Conservation (phyloP, 2,113 vertebrate species). For the Cariama cristata region DNA sequence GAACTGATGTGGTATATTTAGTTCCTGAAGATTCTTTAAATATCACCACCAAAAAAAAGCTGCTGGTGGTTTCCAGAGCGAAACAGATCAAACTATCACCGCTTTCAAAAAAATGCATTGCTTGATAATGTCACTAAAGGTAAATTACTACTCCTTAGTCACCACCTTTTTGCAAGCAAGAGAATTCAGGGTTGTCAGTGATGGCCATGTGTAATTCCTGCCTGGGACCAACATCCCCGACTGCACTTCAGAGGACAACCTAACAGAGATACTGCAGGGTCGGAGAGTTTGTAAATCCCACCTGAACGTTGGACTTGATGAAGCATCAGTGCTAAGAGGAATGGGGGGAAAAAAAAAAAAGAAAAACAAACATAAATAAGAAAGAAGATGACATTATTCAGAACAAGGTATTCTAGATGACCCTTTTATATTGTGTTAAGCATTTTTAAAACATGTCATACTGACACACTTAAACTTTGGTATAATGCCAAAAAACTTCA, state of each 20-base stretch:
- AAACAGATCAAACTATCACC: neutral
- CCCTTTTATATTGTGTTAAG: neutral
- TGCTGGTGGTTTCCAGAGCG: neutral
- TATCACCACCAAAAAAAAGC: neutral
- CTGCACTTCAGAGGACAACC: neutral
- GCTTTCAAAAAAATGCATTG: neutral
- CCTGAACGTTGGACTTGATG: neutral
- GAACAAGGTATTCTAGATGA: neutral
- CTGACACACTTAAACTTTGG: conserved; percentile 71
- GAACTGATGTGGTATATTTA: neutral
- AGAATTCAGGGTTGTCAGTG: neutral
- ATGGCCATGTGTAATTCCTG: neutral
- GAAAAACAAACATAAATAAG: neutral
- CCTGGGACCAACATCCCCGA: neutral
- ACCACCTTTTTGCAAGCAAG: neutral
- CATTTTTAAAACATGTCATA: conserved; percentile 51
- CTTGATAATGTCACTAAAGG: neutral
- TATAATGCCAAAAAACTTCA: conserved; percentile 69
- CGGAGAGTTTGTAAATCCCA: neutral
- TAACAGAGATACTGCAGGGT: neutral
- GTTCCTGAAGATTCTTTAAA: neutral
- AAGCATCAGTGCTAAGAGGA: neutral
- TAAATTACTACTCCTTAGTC: neutral
- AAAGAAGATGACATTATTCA: neutral
- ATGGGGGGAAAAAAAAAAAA: neutral